A percentile compares a stretch with the other conserved stretches of the same genome.
Conservation (phyloP, 2,113 vertebrate species). For the Tor tambroides region DNA sequence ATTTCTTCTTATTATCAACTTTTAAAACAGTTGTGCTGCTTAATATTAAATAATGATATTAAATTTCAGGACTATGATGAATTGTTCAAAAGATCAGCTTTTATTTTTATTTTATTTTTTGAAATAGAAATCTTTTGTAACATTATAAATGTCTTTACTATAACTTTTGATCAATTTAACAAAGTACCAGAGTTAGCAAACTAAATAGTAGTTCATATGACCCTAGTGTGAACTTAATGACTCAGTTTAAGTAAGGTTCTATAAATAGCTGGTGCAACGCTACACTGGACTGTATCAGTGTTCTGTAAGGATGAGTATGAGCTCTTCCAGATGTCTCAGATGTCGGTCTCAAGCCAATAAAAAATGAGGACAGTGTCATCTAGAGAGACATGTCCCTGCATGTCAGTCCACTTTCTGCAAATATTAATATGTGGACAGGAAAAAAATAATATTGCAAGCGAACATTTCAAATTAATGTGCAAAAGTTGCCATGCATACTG, state of each 20-base stretch:
- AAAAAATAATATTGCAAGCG: neutral
- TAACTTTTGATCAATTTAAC: neutral
- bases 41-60: neutral
- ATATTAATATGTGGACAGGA: too few species aligned
- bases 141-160: neutral
- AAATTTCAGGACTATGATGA: too few species aligned
- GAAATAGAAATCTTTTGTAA: too few species aligned
- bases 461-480: neutral
- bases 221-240: neutral
- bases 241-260: neutral
- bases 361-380: neutral
- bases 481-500: too few species aligned
- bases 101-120: too few species aligned
- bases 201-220: neutral
- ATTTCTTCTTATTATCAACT: neutral
- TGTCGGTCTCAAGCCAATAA: neutral
- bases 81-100: too few species aligned
- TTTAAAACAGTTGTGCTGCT: neutral
- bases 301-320: neutral
- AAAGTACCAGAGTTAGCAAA: neutral
- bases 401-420: too few species aligned
- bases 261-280: neutral
- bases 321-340: conserved; percentile 6
- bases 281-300: neutral
- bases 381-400: conserved; percentile 2